Evolutionary conservation across 2,888 invertebrate genomes (phyloP), one percentile per base, ranked within the genome.

Genomic region (Oeneis ivallda): DNA sequence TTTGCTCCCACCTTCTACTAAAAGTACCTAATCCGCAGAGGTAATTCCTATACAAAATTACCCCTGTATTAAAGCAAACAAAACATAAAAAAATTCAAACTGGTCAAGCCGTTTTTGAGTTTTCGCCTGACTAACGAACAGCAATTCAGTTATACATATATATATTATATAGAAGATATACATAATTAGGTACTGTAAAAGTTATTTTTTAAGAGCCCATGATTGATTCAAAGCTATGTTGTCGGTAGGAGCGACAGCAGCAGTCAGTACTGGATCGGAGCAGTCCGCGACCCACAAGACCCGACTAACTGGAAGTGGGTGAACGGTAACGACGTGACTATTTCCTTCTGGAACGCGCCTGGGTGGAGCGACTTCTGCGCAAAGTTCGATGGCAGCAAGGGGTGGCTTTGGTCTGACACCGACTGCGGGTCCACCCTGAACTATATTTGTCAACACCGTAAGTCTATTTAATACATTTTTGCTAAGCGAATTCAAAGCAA

Each of bases 211-310:
- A 26, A 26, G 56, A 17, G 6, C 1, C 41, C 19, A 39, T 52
- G 54, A 66, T 56, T 67, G 52, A 65, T 50, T 37, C 52, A 34
- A 41, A 49, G 53, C 26, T 17, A 37, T 67, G 59, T 67, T 58
- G 59, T 78, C 78, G 69, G 52, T 87, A 94, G 96, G 79, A 97
- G 96, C 79, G 98, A 98, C 87, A 95, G 96, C 26, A 96, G 95
- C 79, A 98, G 97, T 66, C 97, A 98, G 75, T 98, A 98, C 84
- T 98, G 98, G 98, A 96, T 98, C 95, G 98, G 98, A 0, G 97
- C 97, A 0, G 94, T 97, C 8, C 93, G 97, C n/a, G 97, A 98
- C 81, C 94, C 94, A 4, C 93, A 94, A 72, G 95, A 96, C 79
- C 90, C 94, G 7, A 93, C 93, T 67, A 95, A 95, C 76, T 98